These are phyloP conservation scores for Rhynchonycteris naso DNA, from an alignment of 2,797 vertebrate genomes.

Conservation along the genomic window DNA sequence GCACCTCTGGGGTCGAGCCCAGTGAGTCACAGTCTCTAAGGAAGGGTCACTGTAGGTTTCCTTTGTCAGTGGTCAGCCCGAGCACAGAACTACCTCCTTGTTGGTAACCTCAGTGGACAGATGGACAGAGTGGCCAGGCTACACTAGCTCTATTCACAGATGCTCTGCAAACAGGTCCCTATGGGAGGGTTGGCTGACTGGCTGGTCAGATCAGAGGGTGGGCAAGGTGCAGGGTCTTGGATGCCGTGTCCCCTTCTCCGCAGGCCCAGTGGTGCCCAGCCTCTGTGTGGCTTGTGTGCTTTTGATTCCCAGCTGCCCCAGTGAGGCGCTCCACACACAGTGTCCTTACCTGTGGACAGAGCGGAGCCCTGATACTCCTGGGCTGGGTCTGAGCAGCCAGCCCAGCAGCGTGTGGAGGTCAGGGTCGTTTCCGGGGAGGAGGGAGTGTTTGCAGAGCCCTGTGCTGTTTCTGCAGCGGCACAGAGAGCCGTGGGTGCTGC, in stretches of 20 bases:
- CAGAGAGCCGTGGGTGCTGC: background rate
- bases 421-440: too few relatives aligned
- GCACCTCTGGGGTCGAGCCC: rapidly evolving
- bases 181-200: background rate
- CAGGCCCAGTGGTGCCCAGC: background rate
- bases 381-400: background rate
- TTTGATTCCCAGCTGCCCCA: rapidly evolving
- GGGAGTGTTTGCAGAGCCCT: background rate
- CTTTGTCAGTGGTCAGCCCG: background rate
- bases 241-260: too few relatives aligned
- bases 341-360: background rate
- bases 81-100: background rate
- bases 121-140: rapidly evolving
- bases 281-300: rapidly evolving
- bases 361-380: rapidly evolving
- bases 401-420: rapidly evolving
- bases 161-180: background rate
- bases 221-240: too few relatives aligned
- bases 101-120: rapidly evolving
- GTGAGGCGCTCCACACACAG: rapidly evolving
- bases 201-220: background rate
- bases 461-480: too few relatives aligned
- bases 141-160: rapidly evolving
- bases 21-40: background rate
- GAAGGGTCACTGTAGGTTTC: rapidly evolving